These are phyloP conservation scores for Leptopilina syphax DNA, from an alignment of 2,888 invertebrate species.

Conservation along the genomic window DNA sequence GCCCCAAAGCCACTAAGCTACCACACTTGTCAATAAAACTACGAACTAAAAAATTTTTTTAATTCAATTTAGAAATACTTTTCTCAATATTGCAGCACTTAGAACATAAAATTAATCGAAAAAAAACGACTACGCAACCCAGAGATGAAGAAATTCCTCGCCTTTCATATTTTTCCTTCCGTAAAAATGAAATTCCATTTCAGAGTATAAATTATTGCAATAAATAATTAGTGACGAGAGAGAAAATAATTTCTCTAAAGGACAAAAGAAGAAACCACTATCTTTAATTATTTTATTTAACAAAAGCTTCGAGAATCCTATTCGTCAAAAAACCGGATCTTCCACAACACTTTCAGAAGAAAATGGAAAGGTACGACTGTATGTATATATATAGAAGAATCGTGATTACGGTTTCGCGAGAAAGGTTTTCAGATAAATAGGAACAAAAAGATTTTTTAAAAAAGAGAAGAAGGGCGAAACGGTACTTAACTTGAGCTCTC, in stretches of 20 bases:
- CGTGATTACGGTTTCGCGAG: slow-evolving; percentile 32
- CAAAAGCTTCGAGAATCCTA: slow-evolving; percentile 1
- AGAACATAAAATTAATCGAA: too few relatives aligned
- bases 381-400: background rate
- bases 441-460: background rate
- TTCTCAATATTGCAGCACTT: too few relatives aligned
- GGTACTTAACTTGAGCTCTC: slow-evolving; percentile 21
- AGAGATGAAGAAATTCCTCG: slow-evolving; percentile 2
- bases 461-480: slow-evolving; percentile 4
- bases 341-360: slow-evolving; percentile 14
- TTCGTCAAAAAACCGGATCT: slow-evolving; percentile 14
- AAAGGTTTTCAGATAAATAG: slow-evolving; percentile 28
- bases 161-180: background rate
- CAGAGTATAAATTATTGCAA: background rate
- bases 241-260: slow-evolving; percentile 20
- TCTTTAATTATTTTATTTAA: slow-evolving; percentile 18
- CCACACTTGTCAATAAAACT: too few relatives aligned
- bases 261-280: background rate
- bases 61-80: too few relatives aligned
- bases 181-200: background rate
- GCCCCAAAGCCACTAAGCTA: too few relatives aligned
- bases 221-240: background rate
- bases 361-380: background rate
- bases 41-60: too few relatives aligned
- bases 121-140: too few relatives aligned